Conservation (phyloP, 2,797 vertebrate species). For the Champsocephalus gunnari region DNA sequence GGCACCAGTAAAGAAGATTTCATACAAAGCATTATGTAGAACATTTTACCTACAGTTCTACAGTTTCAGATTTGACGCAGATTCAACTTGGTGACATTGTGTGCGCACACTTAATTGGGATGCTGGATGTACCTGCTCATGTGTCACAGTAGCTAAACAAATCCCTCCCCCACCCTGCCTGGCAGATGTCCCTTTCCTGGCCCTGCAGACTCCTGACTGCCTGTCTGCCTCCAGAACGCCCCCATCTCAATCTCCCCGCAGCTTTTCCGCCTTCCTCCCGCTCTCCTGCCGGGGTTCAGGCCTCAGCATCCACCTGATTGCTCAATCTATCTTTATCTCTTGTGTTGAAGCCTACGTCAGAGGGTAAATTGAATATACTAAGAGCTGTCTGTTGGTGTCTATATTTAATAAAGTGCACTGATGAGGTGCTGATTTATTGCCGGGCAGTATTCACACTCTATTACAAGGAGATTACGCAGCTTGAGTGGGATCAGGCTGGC, state of each 20-base stretch:
- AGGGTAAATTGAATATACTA: conserved; percentile 90
- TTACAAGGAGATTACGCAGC: conserved; percentile 89
- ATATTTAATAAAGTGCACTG: conserved; percentile 89
- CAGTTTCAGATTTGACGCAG: neutral
- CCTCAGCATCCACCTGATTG: conserved; percentile 85
- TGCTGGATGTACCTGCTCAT: conserved; percentile 40
- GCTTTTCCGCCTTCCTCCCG: conserved; percentile 61
- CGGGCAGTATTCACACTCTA: conserved; percentile 88
- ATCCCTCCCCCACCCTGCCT: conserved; percentile 54
- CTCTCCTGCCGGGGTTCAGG: conserved; percentile 68
- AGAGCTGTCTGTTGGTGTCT: conserved; percentile 89
- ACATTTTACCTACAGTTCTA: conserved; percentile 1
- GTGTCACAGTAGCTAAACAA: conserved; percentile 60
- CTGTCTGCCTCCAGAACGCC: conserved; percentile 56
- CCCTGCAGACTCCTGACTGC: conserved; percentile 54
- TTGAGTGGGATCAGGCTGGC: conserved; percentile 85
- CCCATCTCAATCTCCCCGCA: conserved; percentile 74
- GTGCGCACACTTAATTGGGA: conserved; percentile 9
- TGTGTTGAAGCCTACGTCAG: conserved; percentile 85
- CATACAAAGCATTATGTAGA: conserved; percentile 5
- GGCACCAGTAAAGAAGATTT: conserved; percentile 52
- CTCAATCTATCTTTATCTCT: conserved; percentile 89
- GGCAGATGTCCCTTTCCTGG: conserved; percentile 67
- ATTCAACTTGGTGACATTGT: conserved; percentile 8
- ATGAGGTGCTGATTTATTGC: conserved; percentile 89